These are phyloP conservation scores for Stramonita haemastoma DNA, from an alignment of 2,888 invertebrate species.

Conservation along the genomic window DNA sequence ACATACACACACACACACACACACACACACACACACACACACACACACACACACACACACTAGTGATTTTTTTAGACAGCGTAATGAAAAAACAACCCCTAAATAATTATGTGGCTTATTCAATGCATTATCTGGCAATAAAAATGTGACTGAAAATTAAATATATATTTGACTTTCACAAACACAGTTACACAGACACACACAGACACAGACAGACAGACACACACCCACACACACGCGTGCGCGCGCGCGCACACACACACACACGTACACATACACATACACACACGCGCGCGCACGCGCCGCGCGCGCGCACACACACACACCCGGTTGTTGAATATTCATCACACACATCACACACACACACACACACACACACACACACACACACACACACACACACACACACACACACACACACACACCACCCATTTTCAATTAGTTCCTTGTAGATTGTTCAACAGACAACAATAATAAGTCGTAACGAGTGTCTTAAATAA, in stretches of 20 bases:
- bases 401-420: constrained; percentile 15
- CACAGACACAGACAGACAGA: not conserved
- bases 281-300: not conserved
- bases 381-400: constrained; percentile 17
- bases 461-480: no score
- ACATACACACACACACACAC: no score
- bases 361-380: not conserved
- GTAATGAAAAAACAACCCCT: no score
- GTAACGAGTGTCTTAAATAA: no score
- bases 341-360: not conserved
- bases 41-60: no score
- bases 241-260: not conserved
- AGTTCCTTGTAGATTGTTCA: no score
- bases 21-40: no score
- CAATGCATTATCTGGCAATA: no score
- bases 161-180: not conserved
- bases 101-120: no score
- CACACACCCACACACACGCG: not conserved
- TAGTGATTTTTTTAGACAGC: no score
- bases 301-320: not conserved
- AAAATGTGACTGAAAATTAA: no score
- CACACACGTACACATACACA: not conserved
- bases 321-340: not conserved
- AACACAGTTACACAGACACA: not conserved
- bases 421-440: not conserved